Evolutionary conservation across 1,140 invertebrate species (phyloP).

Genomic region (Venustaconcha ellipsiformis): DNA sequence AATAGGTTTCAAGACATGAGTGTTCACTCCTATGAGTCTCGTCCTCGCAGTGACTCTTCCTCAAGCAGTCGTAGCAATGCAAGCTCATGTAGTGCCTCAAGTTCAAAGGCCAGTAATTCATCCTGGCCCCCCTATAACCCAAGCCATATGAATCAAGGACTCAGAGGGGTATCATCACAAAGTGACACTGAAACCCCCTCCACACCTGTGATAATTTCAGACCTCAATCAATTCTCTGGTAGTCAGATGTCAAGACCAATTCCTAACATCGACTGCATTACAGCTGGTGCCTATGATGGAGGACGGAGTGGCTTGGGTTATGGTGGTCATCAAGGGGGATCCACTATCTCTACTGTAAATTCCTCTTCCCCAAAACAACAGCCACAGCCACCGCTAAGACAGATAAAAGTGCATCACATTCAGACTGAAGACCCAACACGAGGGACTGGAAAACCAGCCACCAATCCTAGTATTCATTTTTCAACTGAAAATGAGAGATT

Average conservation of each 20-base stretch:
- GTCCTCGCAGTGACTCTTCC: slow-evolving; percentile 29
- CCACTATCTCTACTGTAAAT: background rate
- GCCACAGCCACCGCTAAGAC: slow-evolving; percentile 13
- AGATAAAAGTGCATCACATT: slow-evolving; percentile 31
- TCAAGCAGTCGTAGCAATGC: slow-evolving; percentile 28
- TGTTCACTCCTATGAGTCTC: background rate
- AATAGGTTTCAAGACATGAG: background rate
- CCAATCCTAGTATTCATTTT: too few relatives aligned
- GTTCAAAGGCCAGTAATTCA: background rate
- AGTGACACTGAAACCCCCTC: slow-evolving; percentile 14
- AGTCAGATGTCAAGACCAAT: too few relatives aligned
- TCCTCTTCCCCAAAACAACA: slow-evolving; percentile 3
- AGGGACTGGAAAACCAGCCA: too few relatives aligned
- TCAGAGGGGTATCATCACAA: slow-evolving; percentile 14
- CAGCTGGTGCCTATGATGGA: too few relatives aligned
- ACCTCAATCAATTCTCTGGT: slow-evolving; percentile 21
- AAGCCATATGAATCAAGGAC: slow-evolving; percentile 28
- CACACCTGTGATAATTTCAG: slow-evolving; percentile 21
- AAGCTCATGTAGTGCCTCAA: slow-evolving; percentile 14
- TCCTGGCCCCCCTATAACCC: slow-evolving; percentile 12
- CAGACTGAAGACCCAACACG: background rate
- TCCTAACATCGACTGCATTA: too few relatives aligned
- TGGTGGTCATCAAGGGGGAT: slow-evolving; percentile 12
- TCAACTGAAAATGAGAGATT: too few relatives aligned
- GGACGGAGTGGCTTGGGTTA: slow-evolving; percentile 11